These are phyloP conservation scores for Mixornis gularis DNA, from an alignment of 2,113 vertebrate species.

Conservation along the genomic window DNA sequence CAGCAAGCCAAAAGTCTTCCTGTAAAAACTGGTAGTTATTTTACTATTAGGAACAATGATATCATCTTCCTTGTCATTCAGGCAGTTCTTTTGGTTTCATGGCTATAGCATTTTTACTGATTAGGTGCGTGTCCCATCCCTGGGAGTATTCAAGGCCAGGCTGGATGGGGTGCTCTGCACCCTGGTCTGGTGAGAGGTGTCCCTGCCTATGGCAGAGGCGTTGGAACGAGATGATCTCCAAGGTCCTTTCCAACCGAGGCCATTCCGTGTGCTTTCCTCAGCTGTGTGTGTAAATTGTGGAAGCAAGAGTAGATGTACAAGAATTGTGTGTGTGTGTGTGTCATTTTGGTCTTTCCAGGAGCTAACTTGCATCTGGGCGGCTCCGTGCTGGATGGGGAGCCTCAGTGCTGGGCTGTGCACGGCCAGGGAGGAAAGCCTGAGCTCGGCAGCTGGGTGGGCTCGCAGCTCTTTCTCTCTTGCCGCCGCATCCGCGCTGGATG, in stretches of 20 bases:
- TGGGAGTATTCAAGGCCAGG: neutral
- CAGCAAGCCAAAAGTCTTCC: neutral
- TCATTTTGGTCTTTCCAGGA: neutral
- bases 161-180: neutral
- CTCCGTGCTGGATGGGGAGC: neutral
- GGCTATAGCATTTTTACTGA: fast-evolving
- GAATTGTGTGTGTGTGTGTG: fast-evolving
- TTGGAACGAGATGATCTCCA: neutral
- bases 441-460: neutral
- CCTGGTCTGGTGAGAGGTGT: neutral
- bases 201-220: neutral
- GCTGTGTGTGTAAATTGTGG: fast-evolving
- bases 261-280: neutral
- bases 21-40: neutral
- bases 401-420: fast-evolving
- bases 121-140: fast-evolving
- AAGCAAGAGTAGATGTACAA: fast-evolving
- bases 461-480: fast-evolving
- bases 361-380: fast-evolving
- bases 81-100: neutral
- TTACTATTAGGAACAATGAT: fast-evolving
- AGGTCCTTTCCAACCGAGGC: neutral
- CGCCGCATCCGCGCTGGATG: fast-evolving
- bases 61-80: neutral
- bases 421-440: fast-evolving